Base-by-base conservation (phyloP, 2,113 vertebrate species). In the Oncorhynchus mykiss region DNA sequence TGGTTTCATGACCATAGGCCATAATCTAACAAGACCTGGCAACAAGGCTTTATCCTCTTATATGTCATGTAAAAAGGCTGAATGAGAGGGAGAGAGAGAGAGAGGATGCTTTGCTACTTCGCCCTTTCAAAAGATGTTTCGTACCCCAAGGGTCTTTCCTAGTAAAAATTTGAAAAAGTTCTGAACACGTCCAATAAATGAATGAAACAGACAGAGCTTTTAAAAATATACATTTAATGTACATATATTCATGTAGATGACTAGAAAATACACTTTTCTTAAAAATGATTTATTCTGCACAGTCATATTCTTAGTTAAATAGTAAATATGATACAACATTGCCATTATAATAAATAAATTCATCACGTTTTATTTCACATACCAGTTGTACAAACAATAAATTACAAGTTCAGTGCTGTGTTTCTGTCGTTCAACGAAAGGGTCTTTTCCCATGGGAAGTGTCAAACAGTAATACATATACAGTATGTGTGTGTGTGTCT, bases 321-420 rank as follows among this genome's bases (percentile, higher is more conserved):
- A 97, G 95, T 94, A 88, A 87, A 92, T 88, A 87, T 91, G 95
- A 96, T 97, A 96, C 89, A 96, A 94, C 97, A 97, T 96, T 95
- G 96, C 93, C 86, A 86, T 87, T 92, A 82, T 78, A 96, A 99
- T 99, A 99, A 99, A 99, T 99, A 97, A 95, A 94, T 92, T 94
- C 91, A 94, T 96, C 93, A 95, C 92, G 93, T 94, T 84, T 70
- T 95, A 95, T 95, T 95, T 94, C 95, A 98, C 96, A 97, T 94
- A 96, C 87, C 84, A 95, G 94, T 97, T 96, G 92, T 95, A 96
- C 96, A 97, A 96, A 98, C 92, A 98, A 97, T 98, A 99, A 99
- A 97, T 98, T 98, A 99, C 96, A 95, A 96, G 94, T 95, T 99
- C 97, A 99, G 97, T 99, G 98, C 96, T 95, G 93, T 91, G 91